Base-by-base conservation (phyloP, 2,113 vertebrate genomes). In the Psittacara wagleri region DNA sequence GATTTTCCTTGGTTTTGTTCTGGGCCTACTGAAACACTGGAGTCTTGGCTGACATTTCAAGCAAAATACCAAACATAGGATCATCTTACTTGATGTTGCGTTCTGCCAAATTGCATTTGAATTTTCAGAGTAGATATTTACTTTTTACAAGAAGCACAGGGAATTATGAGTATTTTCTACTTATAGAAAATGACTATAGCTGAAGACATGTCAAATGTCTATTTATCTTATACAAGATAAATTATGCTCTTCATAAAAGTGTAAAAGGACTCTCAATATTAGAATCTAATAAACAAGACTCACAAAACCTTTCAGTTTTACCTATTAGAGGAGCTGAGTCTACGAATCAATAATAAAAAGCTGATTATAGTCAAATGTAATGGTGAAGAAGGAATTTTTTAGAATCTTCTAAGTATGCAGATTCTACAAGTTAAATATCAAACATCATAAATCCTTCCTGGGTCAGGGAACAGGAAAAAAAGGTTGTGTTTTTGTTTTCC, bases 51-150 rank as follows among this genome's bases (percentile, higher is more conserved):
- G 83, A 78, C n/a, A 93, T 96, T 94, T 90, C 69, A 73, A 91
- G 70, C 20, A 73, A 84, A 96, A 90, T 76, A 90, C 62, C 1
- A 1, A 75, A 93, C 61, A 78, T n/a, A 70, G 51, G 55, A 96
- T 81, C 88, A 43, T 86, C 55, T 86, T 79, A 80, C 68, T 77
- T 86, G 44, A 70, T 66, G 39, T 51, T 86, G 29, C 57, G 41
- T 90, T 88, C 66, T 93, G 81, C 81, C 83, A 92, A 96, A 76
- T 85, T 96, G 6, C 62, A 63, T 88, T 90, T 92, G 88, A 88
- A 94, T 94, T 90, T 95, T 95, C 48, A 76, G 55, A 86, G 23
- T 20, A 92, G 68, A 75, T 88, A 64, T 64, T 95, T 82, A 75
- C 66, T 89, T 95, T 92, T 84, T 82, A 70, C 49, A 73, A 87